phyloP scores from a whole-genome alignment of 2,797 vertebrate species.

The Darevskia nairensis region DNA sequence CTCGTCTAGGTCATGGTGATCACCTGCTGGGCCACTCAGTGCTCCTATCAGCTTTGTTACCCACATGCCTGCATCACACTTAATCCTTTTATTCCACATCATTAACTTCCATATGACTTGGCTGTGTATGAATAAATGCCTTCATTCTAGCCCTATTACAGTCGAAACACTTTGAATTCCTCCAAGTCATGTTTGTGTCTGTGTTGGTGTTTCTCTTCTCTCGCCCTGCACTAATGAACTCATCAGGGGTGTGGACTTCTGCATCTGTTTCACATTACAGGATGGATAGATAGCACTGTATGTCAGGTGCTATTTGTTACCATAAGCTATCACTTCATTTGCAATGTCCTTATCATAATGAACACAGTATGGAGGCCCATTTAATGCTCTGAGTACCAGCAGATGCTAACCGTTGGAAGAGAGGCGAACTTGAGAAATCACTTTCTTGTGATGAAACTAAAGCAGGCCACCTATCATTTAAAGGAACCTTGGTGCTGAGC shows the following conservation, averaged over 20 bases:
- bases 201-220: not conserved
- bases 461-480: not conserved
- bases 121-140: not conserved
- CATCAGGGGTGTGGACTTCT: conserved; percentile 35
- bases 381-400: conserved; percentile 31
- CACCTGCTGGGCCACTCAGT: not conserved
- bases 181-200: conserved; percentile 1
- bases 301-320: conserved; percentile 49
- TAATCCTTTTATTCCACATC: not conserved
- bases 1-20: not conserved
- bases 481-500: not conserved
- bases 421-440: conserved; percentile 11
- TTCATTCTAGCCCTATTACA: conserved; percentile 4
- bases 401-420: conserved; percentile 25
- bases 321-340: conserved; percentile 45
- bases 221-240: conserved; percentile 29
- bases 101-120: conserved; percentile 8
- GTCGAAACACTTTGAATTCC: conserved; percentile 2
- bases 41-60: not conserved
- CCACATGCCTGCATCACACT: not conserved
- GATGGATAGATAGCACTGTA: conserved; percentile 36
- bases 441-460: not conserved
- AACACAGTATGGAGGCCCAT: conserved; percentile 45
- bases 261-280: conserved; percentile 36
- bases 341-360: conserved; percentile 50